Conservation (phyloP, 2,888 invertebrate species). For the Cepaea hortensis region DNA sequence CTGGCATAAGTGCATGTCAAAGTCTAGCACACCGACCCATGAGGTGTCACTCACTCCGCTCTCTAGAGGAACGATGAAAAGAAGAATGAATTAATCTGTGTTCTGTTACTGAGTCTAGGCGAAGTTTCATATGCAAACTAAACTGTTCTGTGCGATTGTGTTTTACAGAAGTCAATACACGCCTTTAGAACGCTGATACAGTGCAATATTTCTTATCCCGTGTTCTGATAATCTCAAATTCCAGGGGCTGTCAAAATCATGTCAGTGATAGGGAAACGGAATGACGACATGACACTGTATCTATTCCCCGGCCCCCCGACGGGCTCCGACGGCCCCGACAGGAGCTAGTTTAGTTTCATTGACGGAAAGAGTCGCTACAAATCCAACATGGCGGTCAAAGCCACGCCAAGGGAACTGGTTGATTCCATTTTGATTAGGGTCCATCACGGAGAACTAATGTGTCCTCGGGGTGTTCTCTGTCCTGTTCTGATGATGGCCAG, state of each 20-base stretch:
- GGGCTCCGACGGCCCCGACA: neutral
- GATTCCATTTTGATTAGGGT: constrained; percentile 36
- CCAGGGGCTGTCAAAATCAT: neutral
- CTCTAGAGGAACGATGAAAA: too few relatives aligned
- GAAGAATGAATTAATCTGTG: too few relatives aligned
- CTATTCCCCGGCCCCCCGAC: neutral
- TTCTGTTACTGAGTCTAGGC: too few relatives aligned
- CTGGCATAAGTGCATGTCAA: too few relatives aligned
- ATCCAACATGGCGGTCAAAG: constrained; percentile 27
- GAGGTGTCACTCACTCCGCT: too few relatives aligned
- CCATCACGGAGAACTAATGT: constrained; percentile 19
- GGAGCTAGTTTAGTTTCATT: constrained; percentile 17
- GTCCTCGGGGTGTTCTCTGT: constrained; percentile 17
- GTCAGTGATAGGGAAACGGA: neutral
- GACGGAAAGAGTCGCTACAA: constrained; percentile 15
- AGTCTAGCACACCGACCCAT: too few relatives aligned
- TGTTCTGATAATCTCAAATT: neutral
- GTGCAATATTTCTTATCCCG: too few relatives aligned
- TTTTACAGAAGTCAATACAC: too few relatives aligned
- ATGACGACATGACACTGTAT: neutral
- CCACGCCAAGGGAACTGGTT: constrained; percentile 14
- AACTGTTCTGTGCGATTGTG: too few relatives aligned
- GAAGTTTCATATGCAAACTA: too few relatives aligned
- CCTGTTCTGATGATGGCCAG: constrained; percentile 27
- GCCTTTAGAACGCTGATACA: too few relatives aligned